Conservation (phyloP, 2,797 vertebrate species). For the Aphelocoma californica region DNA sequence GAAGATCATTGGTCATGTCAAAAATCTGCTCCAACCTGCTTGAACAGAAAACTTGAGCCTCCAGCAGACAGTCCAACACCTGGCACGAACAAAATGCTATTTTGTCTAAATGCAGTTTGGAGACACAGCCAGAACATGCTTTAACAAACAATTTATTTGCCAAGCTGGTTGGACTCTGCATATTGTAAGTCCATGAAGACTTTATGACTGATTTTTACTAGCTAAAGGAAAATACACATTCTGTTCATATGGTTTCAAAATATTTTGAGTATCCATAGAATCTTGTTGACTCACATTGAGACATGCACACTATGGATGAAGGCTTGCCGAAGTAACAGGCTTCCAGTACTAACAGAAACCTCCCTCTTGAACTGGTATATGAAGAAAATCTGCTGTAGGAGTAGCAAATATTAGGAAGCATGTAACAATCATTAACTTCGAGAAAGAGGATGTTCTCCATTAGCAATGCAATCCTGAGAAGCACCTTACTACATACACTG, state of each 20-base stretch:
- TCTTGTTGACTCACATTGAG: slow-evolving; percentile 21
- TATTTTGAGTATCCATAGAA: slow-evolving; percentile 69
- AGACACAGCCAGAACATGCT: neutral
- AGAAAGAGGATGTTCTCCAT: neutral
- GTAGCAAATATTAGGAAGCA: neutral
- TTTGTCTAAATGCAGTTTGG: neutral
- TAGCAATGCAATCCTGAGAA: neutral
- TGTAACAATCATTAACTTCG: neutral
- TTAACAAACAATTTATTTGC: slow-evolving; percentile 42
- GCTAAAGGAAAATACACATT: slow-evolving; percentile 44
- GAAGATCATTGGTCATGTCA: neutral
- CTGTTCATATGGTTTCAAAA: slow-evolving; percentile 67
- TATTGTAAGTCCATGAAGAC: slow-evolving; percentile 15
- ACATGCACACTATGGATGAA: neutral
- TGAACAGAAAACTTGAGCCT: slow-evolving; percentile 27
- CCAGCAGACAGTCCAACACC: neutral
- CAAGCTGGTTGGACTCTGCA: slow-evolving; percentile 16
- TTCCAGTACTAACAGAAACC: neutral
- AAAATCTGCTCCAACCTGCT: neutral
- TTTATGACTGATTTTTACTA: slow-evolving; percentile 47
- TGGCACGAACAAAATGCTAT: slow-evolving; percentile 10
- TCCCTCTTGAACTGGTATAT: neutral
- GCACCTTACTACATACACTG: neutral
- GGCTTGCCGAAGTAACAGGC: neutral
- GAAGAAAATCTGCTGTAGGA: neutral